Evolutionary conservation across 2,113 vertebrate species (phyloP).

Genomic region (Paratilapia polleni): DNA sequence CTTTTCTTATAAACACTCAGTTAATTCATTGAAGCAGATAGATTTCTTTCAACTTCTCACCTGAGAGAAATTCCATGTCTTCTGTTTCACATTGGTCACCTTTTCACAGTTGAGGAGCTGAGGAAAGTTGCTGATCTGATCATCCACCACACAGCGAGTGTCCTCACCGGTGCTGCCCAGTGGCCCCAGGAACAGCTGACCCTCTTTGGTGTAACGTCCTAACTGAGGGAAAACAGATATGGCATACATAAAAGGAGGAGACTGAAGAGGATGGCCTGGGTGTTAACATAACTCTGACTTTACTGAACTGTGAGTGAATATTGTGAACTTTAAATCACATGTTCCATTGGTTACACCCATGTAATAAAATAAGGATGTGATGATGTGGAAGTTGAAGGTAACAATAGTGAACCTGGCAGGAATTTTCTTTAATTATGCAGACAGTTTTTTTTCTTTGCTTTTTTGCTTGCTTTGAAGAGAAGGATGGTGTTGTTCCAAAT

Average conservation of each 20-base stretch:
- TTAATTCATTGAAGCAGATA: neutral
- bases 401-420: neutral
- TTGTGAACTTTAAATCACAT: neutral
- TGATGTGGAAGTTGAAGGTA: neutral
- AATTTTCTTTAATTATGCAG: neutral
- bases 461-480: neutral
- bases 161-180: constrained; percentile 93
- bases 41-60: constrained; percentile 67
- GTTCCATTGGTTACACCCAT: too few species aligned
- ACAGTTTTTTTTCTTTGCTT: fast-evolving
- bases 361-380: neutral
- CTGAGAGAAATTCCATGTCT: constrained; percentile 95
- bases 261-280: neutral
- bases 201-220: constrained; percentile 93
- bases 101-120: constrained; percentile 95
- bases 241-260: fast-evolving
- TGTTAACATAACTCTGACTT: too few species aligned
- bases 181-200: constrained; percentile 89
- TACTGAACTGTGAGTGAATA: neutral
- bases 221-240: constrained; percentile 76
- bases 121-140: constrained; percentile 85
- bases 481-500: neutral
- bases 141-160: constrained; percentile 93
- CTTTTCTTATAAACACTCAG: neutral
- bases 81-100: constrained; percentile 87